phyloP scores from a whole-genome alignment of 2,113 vertebrate genomes.

The Tetraodon nigroviridis region DNA sequence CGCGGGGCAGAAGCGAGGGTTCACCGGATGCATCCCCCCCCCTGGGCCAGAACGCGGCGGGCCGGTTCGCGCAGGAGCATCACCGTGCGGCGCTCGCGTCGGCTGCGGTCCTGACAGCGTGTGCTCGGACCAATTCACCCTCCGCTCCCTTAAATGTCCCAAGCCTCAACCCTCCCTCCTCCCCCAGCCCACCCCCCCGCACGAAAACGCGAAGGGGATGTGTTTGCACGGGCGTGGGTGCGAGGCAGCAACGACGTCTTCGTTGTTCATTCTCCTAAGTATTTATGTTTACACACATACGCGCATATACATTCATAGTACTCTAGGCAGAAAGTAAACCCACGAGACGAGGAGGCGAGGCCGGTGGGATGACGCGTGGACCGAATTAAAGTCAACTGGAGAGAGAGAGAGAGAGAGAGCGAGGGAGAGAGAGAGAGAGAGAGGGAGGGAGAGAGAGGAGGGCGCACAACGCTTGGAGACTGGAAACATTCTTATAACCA shows the following conservation, averaged over 20 bases:
- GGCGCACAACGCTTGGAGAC: constrained; percentile 51
- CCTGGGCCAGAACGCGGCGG: constrained; percentile 60
- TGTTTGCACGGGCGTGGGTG: constrained; percentile 17
- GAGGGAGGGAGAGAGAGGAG: constrained; percentile 20
- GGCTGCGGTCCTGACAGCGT: constrained; percentile 53
- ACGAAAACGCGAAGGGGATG: constrained; percentile 16
- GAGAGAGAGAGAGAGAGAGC: constrained; percentile 27
- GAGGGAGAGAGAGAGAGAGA: constrained; percentile 26
- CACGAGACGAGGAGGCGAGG: constrained; percentile 58
- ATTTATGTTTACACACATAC: not conserved
- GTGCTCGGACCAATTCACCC: constrained; percentile 49
- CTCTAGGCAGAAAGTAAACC: constrained; percentile 40
- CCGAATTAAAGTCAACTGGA: constrained; percentile 56
- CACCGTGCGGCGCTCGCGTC: constrained; percentile 59
- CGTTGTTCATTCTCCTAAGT: constrained; percentile 5
- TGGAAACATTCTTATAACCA: constrained; percentile 42
- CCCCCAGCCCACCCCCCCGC: not conserved
- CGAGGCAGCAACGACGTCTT: constrained; percentile 25
- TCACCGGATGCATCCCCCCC: constrained; percentile 59
- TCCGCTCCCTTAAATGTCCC: constrained; percentile 40
- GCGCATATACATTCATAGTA: not conserved
- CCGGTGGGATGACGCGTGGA: constrained; percentile 51
- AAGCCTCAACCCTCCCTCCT: not conserved
- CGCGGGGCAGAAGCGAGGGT: constrained; percentile 63
- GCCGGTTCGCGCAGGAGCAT: constrained; percentile 58